Base-by-base conservation (phyloP, 2,888 invertebrate genomes). In the Lycia hirtaria region DNA sequence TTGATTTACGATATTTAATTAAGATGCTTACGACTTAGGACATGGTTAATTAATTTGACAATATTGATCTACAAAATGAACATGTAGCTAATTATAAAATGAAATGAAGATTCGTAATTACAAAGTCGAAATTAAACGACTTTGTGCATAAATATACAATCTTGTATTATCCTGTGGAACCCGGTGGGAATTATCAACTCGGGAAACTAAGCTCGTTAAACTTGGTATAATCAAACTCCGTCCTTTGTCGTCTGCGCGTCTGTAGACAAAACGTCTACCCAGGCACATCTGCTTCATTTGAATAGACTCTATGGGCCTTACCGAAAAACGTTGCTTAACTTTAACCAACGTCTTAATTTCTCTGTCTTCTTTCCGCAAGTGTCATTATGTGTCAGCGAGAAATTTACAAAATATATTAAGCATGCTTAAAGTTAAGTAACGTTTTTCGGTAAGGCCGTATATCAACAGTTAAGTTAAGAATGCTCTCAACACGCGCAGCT, bases 171-270 rank as follows among this genome's bases (percentile, higher is more conserved):
- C 35, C 43, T 56, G 55, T 60, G 60, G 57, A 61, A 60, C 61
- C 51, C 52, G 59, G 57, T 56, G 55, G 20, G 20, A 56, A 45
- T 38, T 26, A 56, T 38, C 14, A 45, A 44, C 56, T 62, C 44
- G 47, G 62, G 52, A 66, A n/a, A 64, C 64, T 60, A 60, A 64
- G 62, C 58, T 66, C 56, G 58, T 66, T 64, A 55, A 64, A 64
- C 62, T 66, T 62, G 28, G 58, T 60, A 56, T 48, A 64, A 58
- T 65, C 60, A 62, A 65, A 63, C 56, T 41, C 49, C 49, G 37
- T 62, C 66, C 64, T 66, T 66, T 66, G 66, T 66, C 57, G 62
- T 66, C 64, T 64, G 58, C 54, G 47, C 56, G 56, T 47, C 52
- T 54, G 56, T 53, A 66, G 66, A 66, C 62, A 60, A 58, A 41